Conservation (phyloP, 2,113 vertebrate species). For the Cebus imitator region DNA sequence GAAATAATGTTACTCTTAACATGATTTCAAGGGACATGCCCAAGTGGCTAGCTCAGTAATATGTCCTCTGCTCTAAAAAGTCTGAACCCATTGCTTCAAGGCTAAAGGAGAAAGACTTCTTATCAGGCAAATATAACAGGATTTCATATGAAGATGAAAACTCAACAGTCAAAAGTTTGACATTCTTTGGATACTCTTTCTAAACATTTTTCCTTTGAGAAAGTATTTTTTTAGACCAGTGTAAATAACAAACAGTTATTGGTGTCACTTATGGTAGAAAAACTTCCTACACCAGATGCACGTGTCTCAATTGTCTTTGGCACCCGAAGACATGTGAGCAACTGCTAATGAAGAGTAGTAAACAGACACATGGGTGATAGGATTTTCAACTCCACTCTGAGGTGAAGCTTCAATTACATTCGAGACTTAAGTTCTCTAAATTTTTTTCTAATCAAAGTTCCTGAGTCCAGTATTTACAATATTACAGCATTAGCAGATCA, state of each 20-base stretch:
- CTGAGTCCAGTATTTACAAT: slow-evolving; percentile 90
- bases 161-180: background rate
- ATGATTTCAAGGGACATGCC: background rate
- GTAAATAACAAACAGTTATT: slow-evolving; percentile 95
- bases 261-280: slow-evolving; percentile 90
- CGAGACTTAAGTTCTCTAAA: slow-evolving; percentile 87
- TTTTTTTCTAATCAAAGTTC: slow-evolving; percentile 88
- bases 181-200: background rate
- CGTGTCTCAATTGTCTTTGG: slow-evolving; percentile 82
- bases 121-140: background rate
- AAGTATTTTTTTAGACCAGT: slow-evolving; percentile 52
- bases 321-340: slow-evolving; percentile 79
- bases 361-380: slow-evolving; percentile 91
- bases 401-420: slow-evolving; percentile 93
- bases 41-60: background rate
- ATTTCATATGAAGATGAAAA: background rate
- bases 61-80: background rate
- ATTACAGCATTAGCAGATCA: slow-evolving; percentile 80
- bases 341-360: slow-evolving; percentile 99
- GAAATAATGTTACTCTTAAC: background rate
- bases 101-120: background rate
- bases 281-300: slow-evolving; percentile 85
- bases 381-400: slow-evolving; percentile 92
- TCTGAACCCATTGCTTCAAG: background rate
- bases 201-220: background rate